Base-by-base conservation (phyloP, 1,140 invertebrate genomes). In the Drosophila melanica region DNA sequence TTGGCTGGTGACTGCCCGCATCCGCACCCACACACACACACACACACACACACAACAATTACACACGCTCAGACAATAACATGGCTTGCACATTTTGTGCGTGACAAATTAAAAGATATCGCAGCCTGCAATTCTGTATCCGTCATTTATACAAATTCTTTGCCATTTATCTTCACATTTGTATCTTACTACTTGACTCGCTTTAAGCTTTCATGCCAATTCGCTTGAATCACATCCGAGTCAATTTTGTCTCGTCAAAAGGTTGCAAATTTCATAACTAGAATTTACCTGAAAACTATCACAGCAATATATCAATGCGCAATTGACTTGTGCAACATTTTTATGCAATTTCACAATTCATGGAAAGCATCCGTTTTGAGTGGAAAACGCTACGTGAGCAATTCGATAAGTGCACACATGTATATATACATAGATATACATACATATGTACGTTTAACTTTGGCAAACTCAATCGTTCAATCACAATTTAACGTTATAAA, bases 81-180 rank as follows among this genome's bases (percentile, higher is more conserved):
- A 48, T 45, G 58, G 18, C 18, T 63, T 8, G 64, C 66, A 66
- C 75, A 79, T 76, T 81, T 81, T 67, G 72, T 87, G 82, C 82
- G 82, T 81, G 77, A 78, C 78, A 87, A 87, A 87, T 87, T 81
- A 87, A 87, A 87, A 87, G 82, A 87, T 87, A 87, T 76, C 63
- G 62, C 74, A 58, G 72, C 30, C 50, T 51, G 66, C 30, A 48
- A 57, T 23, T 23, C 60, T 35, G 59, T 41, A 35, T 7, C 33
- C 33, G 57, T 41, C 55, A 42, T 51, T 37, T 27, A 3, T 5
- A 51, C 45, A 37, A 33, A 48, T 39, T 33, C 18, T 27, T 20
- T 39, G 73, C 63, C 39, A 65, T 73, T 80, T 68, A 76, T 76
- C 67, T 73, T n/a, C 9, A 14, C 62, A 50, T 54, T 81, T 57